Base-by-base conservation (phyloP, 2,888 invertebrate genomes). In the Erebia aethiops region DNA sequence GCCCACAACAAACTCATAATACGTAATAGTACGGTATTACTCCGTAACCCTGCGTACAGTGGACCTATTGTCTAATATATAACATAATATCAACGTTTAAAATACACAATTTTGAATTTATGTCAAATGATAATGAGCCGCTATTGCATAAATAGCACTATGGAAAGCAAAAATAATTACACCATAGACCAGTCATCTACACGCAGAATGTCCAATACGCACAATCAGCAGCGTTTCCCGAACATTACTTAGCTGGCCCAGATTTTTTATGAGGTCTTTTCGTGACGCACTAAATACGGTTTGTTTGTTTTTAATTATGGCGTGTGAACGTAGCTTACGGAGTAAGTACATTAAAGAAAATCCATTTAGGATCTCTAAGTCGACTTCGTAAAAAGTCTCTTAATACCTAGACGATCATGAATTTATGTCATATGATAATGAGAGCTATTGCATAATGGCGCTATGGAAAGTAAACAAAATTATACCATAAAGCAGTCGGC, bases 361-460 rank as follows among this genome's bases (percentile, higher is more conserved):
- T 35, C 35, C 2, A 35, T 35, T 35, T 7, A 35, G 35, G 35
- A 7, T 1, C 46, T 13, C 3, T 13, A 46, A 11, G 1, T 43
- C 43, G 26, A 26, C 26, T 26, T 26, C 26, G 0, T 26, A 26
- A 26, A 26, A 26, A 26, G 26, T 26, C n/a, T n/a, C n/a, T n/a
- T n/a, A n/a, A 70, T 67, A 70, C 71, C 70, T 60, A 60, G 49
- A 66, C 56, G 41, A 69, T 65, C 72, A 68, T 43, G 71, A 73
- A 77, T 76, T 73, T 72, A 70, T 78, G 77, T 76, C 78, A 76
- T 70, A 72, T 72, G 75, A 77, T 78, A 78, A 77, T 76, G 71
- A 75, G 68, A 18, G 56, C 41, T 70, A 71, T 78, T 77, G 74
- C 67, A 74, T 74, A 77, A 71, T 64, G 62, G 69, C 69, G 62